These are phyloP conservation scores for Lepus americanus DNA, from an alignment of 2,113 vertebrate species.

Conservation along the genomic window DNA sequence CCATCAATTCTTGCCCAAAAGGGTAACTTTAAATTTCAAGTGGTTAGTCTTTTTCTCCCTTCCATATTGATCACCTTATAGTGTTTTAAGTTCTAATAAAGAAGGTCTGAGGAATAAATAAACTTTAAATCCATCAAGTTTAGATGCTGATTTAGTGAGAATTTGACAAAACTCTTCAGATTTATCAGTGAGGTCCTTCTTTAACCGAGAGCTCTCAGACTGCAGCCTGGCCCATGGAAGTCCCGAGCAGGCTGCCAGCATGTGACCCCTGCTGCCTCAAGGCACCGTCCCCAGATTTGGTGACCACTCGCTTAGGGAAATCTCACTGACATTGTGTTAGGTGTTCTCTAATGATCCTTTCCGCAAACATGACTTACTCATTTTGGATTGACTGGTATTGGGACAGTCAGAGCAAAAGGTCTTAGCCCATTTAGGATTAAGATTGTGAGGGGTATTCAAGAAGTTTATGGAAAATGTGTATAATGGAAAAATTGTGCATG, in stretches of 20 bases:
- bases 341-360: neutral
- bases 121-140: neutral
- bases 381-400: neutral
- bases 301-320: too few species aligned
- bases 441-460: too few species aligned
- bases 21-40: neutral
- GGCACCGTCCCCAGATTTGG: fast-evolving
- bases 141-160: neutral
- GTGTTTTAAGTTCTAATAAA: neutral
- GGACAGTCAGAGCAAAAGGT: neutral
- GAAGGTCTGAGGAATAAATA: neutral
- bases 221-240: neutral
- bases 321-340: neutral
- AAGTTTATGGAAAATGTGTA: too few species aligned
- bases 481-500: too few species aligned
- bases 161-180: neutral
- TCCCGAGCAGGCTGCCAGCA: too few species aligned
- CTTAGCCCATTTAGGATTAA: neutral
- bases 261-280: too few species aligned
- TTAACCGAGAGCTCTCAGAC: neutral
- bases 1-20: neutral
- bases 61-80: neutral
- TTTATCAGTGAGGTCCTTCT: neutral
- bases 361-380: neutral
- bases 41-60: neutral